Evolutionary conservation across 2,888 invertebrate species (phyloP), one percentile per base, ranked within the genome.

Genomic region (Drosophila sordidapex): DNA sequence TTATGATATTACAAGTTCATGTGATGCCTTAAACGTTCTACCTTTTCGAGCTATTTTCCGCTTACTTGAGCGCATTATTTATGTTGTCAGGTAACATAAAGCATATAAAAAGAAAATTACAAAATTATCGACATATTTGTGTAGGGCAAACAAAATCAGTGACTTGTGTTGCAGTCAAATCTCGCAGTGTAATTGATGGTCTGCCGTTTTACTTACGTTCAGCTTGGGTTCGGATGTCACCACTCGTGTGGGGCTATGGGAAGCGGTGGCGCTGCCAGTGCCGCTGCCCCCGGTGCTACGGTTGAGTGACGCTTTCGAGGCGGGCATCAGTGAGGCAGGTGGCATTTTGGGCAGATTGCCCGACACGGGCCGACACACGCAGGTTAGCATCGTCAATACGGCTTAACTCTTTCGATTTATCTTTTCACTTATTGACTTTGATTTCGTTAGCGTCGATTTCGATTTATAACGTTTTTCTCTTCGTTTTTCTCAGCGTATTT

Each of bases 311-410:
- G 86, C 60, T 76, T 92, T 87, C 74, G 90, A 84, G 76, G 90
- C 88, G 79, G 92, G 92, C 86, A 92, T 88, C 73, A 90, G 70
- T 48, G 89, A 88, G 67, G 76, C 82, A 52, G 91, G 90, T 71
- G 93, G 92, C 90, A 93, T 92, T 89, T 93, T 93, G 77, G 93
- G 93, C 84, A 93, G 88, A 83, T 93, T 92, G 71, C 93, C 92
- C 73, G 93, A 93, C 51, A 93, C 93, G 76, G 93, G 93, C 77
- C 93, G 93, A 89, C 93, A 93, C 72, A 93, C 93, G 81, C 93
- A 93, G 70, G 93, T 92, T 79, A 93, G 84, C 93, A 93, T 93
- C 64, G 76, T 78, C 59, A 51, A 70, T 70, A 53, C 43, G 38
- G 56, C 73, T 72, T 33, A 68, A 68, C 76, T 74, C 67, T 68